Evolutionary conservation across 2,113 vertebrate species (phyloP), one percentile per base, ranked within the genome.

Genomic region (Otocyon megalotis): DNA sequence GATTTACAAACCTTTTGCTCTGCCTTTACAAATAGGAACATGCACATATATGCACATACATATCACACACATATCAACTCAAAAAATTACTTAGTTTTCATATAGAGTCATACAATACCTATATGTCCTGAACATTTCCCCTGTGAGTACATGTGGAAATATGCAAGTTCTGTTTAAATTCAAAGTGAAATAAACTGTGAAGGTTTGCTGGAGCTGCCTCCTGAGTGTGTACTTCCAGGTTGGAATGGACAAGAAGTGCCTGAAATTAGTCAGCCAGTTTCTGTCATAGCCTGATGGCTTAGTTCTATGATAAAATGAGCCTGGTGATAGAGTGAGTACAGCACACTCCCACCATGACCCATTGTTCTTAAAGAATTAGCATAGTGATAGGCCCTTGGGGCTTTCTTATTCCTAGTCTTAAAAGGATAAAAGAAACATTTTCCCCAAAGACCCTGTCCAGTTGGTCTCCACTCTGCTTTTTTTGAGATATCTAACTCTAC

Each of bases 371-470:
- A 90, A 87, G 17, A 65, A 69, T 54, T 72, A 60, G 6, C 50
- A 80, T 12, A 37, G 82, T 69, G 62, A 58, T 24, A 88, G 77
- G 32, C 67, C 50, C 10, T 82, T 12, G 24, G 16, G 48, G 2
- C 30, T 96, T 82, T n/a, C 4, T 74, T 93, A 60, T 81, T 88
- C 32, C 26, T 14, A 30, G 28, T 35, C 88, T 88, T 88, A 30
- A 88, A 77, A 86, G 17, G 26, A 67, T 56, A 35, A 93, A 92
- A 74, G n/a, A 62, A 76, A 43, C 4, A 9, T 17, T 58, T 67
- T n/a, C 30, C n/a, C 54, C 28, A 37, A 60, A 65, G 17, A 3
- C 9, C 50, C 32, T 67, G 11, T 69, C 26, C 4, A 14, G 1
- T 14, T 50, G 26, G 2, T 88, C 32, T 54, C 50, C 20, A 16